Conservation (phyloP, 2,113 vertebrate genomes). For the Bucco capensis region DNA sequence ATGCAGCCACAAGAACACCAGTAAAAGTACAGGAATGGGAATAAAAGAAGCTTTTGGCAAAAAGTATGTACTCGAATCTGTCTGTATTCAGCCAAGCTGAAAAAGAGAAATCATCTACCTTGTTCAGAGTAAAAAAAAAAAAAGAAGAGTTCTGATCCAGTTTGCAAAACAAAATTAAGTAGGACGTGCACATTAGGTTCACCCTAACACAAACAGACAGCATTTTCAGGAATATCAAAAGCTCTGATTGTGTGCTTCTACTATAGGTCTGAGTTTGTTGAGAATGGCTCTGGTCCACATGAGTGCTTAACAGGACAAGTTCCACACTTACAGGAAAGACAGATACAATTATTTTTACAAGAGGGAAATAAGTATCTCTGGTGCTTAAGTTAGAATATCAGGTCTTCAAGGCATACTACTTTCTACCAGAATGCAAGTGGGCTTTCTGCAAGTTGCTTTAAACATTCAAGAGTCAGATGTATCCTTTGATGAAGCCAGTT, state of each 20-base stretch:
- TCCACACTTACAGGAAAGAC: background rate
- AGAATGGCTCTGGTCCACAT: rapidly evolving
- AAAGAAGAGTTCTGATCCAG: background rate
- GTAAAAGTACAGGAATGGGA: background rate
- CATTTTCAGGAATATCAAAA: background rate
- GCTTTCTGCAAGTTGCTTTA: background rate
- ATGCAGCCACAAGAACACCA: background rate
- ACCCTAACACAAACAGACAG: background rate
- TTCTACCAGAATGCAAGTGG: background rate
- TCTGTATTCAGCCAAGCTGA: background rate
- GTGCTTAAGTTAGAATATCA: background rate
- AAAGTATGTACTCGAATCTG: background rate
- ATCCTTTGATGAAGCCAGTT: background rate
- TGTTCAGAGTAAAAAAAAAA: background rate
- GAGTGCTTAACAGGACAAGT: background rate
- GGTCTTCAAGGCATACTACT: background rate
- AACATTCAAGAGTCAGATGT: background rate
- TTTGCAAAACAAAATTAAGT: background rate
- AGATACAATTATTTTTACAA: background rate
- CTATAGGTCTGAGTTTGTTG: background rate
- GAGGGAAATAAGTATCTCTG: background rate
- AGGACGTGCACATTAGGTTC: rapidly evolving
- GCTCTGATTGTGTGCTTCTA: background rate
- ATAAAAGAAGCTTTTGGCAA: background rate
- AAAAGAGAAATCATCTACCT: background rate